Evolutionary conservation across 2,888 invertebrate species (phyloP), one percentile per base, ranked within the genome.

Genomic region (Drosophila nr. perissopoda): DNA sequence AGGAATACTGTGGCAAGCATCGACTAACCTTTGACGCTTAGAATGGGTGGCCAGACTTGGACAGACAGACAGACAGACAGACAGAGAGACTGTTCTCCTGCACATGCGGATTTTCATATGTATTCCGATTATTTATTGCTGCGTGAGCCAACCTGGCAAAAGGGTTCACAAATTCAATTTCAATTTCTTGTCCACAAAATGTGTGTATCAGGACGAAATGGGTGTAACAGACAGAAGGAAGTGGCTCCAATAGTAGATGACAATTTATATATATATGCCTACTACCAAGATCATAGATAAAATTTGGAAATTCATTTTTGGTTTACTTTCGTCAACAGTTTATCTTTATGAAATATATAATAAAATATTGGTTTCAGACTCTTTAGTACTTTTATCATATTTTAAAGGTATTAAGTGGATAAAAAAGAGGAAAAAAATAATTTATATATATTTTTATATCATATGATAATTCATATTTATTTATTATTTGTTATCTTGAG

Each of bases 81-180:
- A 21, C 21, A 25, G 21, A 52, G 36, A 34, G 18, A 51, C 25
- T n/a, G 59, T 42, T 40, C 58, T 33, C 16, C 16, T 52, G 31
- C 33, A 69, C 52, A 52, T 65, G 54, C 40, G 31, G 65, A 65
- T 51, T 63, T 71, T 34, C 36, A 40, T 67, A 25, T 68, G 69
- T 34, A 52, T 48, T 52, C 54, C 60, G 71, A 75, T 74, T 76
- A 89, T 82, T 85, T 89, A 89, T 87, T 64, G 61, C 56, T 69
- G 75, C 51, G 57, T 82, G 72, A 57, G 67, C 61, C 27, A 49
- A 33, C 58, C 46, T 56, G 46, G 58, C 53, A 46, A 52, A 64
- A 16, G 46, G 64, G 27, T 53, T 40, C 58, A 49, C 49, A 68
- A 70, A 66, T 65, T 77, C 53, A 79, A 77, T 79, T 73, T 69